These are phyloP conservation scores for Daubentonia madagascariensis DNA, from an alignment of 2,113 vertebrate species.

Conservation along the genomic window DNA sequence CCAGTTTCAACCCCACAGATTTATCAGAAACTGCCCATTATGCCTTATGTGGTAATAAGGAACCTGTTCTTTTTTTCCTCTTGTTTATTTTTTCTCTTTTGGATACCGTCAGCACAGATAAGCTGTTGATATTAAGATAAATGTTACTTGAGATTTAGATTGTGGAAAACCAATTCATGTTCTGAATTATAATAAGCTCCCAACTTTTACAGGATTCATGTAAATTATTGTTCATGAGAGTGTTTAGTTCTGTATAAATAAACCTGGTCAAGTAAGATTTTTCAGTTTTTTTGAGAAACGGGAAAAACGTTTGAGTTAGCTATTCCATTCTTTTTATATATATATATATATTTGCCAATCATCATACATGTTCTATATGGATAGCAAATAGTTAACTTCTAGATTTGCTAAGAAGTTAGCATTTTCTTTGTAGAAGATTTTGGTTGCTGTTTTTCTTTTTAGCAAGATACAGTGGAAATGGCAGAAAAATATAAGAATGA, in stretches of 20 bases:
- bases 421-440: conserved; percentile 37
- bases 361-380: neutral
- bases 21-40: neutral
- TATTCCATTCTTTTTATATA: neutral
- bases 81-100: neutral
- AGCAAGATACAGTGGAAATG: conserved; percentile 10
- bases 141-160: conserved; percentile 33
- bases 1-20: neutral
- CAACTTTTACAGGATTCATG: neutral
- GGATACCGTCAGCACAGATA: neutral
- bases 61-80: neutral
- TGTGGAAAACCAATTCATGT: neutral
- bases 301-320: neutral
- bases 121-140: conserved; percentile 20
- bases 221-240: neutral
- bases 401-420: neutral
- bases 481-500: conserved; percentile 51
- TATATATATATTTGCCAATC: too few species aligned
- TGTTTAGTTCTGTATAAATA: neutral
- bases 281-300: neutral
- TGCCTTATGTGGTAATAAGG: neutral
- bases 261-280: neutral
- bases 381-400: conserved; percentile 27
- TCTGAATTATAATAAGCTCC: neutral
- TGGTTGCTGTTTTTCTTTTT: conserved; percentile 37